Evolutionary conservation across 2,113 vertebrate species (phyloP).

Genomic region (Lota lota): DNA sequence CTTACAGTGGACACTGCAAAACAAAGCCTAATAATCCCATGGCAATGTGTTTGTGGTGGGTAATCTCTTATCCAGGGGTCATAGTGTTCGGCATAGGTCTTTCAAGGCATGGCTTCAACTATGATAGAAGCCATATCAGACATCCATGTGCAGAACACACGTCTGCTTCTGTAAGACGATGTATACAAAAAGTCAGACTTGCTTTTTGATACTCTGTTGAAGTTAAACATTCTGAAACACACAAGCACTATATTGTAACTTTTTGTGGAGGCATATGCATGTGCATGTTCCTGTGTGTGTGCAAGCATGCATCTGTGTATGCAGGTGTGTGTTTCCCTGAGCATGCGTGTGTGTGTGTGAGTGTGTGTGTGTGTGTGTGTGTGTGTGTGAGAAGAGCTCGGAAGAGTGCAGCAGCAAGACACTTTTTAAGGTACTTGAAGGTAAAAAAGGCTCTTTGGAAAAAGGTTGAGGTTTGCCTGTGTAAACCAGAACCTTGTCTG

Average conservation of each 20-base stretch:
- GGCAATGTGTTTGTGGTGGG: slow-evolving; percentile 11
- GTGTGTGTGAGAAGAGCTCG: neutral
- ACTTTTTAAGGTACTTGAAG: too few relatives aligned
- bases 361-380: slow-evolving; percentile 2
- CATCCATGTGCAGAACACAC: neutral
- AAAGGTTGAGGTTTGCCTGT: too few relatives aligned
- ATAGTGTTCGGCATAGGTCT: slow-evolving; percentile 7
- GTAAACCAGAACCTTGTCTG: too few relatives aligned
- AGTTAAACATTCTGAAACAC: neutral
- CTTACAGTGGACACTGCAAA: slow-evolving; percentile 6
- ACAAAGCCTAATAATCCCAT: slow-evolving; percentile 31
- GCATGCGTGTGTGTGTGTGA: neutral
- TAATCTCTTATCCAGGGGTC: slow-evolving; percentile 55
- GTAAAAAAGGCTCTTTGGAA: too few relatives aligned
- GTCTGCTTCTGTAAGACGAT: neutral
- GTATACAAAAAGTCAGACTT: too few relatives aligned
- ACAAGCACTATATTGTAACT: neutral
- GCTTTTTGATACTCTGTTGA: too few relatives aligned
- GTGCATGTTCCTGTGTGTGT: neutral
- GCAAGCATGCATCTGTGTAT: neutral
- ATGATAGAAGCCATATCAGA: neutral
- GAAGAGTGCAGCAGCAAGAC: too few relatives aligned
- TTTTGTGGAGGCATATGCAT: neutral
- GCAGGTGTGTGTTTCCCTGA: neutral
- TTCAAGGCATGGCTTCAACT: slow-evolving; percentile 19